A percentile compares a stretch with the other conserved stretches of the same genome.
Evolutionary conservation across 1,140 invertebrate species (phyloP).

Genomic region (Marisa cornuarietis): DNA sequence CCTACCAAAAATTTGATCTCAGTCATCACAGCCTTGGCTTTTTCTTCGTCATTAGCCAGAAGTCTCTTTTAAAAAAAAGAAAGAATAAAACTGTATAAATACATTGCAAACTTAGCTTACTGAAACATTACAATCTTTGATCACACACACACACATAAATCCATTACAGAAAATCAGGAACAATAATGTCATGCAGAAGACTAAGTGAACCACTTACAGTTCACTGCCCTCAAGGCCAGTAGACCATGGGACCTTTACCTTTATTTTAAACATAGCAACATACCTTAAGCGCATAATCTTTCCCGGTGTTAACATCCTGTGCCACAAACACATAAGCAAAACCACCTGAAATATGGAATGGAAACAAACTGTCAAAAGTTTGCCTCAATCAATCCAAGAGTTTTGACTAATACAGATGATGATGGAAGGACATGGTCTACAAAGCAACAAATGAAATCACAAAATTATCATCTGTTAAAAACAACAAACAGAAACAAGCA

Average conservation of each 20-base stretch:
- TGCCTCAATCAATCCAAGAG: neutral
- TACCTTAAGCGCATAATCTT: slow-evolving; percentile 84
- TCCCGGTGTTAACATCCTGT: slow-evolving; percentile 85
- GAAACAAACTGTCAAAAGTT: neutral
- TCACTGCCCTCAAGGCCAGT: neutral
- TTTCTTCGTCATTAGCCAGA: slow-evolving; percentile 69
- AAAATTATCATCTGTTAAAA: neutral
- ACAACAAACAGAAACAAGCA: neutral
- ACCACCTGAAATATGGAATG: slow-evolving; percentile 75
- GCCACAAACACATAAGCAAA: slow-evolving; percentile 94
- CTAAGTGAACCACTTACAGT: too few relatives aligned
- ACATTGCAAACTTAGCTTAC: neutral
- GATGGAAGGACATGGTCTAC: too few relatives aligned
- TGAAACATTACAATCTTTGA: too few relatives aligned
- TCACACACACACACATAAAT: neutral
- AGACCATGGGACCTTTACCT: neutral
- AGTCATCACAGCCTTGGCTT: slow-evolving; percentile 67
- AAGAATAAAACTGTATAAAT: neutral
- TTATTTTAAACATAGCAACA: slow-evolving; percentile 1
- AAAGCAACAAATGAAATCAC: too few relatives aligned
- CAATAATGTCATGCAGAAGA: too few relatives aligned
- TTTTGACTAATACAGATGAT: too few relatives aligned
- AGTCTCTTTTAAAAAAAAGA: slow-evolving; percentile 55
- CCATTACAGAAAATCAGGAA: too few relatives aligned
- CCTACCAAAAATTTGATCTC: slow-evolving; percentile 69